Evolutionary conservation across 2,888 invertebrate species (phyloP).

Genomic region (Ganaspis brasiliensis): DNA sequence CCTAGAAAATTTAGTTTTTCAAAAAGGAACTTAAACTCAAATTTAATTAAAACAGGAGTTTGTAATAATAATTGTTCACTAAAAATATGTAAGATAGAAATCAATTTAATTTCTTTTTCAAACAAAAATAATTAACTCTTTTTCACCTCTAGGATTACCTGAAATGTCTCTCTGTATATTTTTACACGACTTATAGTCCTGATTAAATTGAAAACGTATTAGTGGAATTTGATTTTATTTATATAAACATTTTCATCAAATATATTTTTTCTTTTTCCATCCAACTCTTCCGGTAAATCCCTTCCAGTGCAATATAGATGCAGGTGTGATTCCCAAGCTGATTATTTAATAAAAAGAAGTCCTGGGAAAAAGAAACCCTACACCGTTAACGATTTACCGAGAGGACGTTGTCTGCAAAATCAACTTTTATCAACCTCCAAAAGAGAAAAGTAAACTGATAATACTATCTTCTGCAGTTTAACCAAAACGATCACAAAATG

Average conservation of each 20-base stretch:
- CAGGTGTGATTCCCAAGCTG: background rate
- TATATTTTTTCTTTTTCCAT: constrained; percentile 25
- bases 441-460: background rate
- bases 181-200: background rate
- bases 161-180: no score
- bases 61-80: no score
- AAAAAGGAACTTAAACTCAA: no score
- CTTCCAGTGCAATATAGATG: constrained; percentile 5
- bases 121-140: no score
- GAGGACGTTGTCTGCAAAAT: constrained; percentile 32
- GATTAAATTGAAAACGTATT: constrained; percentile 11
- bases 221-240: constrained; percentile 38
- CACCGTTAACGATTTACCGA: constrained; percentile 31
- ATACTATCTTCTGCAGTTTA: background rate
- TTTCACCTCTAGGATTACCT: no score
- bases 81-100: no score
- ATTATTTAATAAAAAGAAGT: constrained; percentile 37
- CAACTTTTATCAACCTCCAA: constrained; percentile 20
- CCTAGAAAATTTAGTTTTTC: no score
- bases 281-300: constrained; percentile 14
- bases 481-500: background rate
- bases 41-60: no score
- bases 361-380: constrained; percentile 16
- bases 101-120: no score
- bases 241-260: constrained; percentile 26